A percentile compares a stretch with the other conserved stretches of the same genome.
Conservation (phyloP, 2,797 vertebrate species). For the Sebastes goodei region DNA sequence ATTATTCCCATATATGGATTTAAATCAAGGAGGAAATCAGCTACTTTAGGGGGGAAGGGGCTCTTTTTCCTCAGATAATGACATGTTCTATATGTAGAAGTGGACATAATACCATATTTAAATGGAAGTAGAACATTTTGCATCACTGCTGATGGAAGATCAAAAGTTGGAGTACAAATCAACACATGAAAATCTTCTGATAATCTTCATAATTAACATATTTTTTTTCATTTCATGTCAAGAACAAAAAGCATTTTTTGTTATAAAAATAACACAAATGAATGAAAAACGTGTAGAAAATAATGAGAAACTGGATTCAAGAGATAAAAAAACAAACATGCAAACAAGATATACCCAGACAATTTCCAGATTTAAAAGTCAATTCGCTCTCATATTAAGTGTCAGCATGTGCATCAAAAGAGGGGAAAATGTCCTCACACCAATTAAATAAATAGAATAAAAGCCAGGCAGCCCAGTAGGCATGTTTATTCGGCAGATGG, state of each 20-base stretch:
- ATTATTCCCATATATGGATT: slow-evolving; percentile 15
- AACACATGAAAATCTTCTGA: not conserved
- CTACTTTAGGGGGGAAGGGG: not conserved
- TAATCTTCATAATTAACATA: not conserved
- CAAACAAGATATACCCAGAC: not conserved
- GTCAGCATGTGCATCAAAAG: slow-evolving; percentile 17
- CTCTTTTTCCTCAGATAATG: not conserved
- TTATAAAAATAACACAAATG: not conserved
- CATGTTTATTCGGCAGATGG: slow-evolving; percentile 40
- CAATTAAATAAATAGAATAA: slow-evolving; percentile 26
- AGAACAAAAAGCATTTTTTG: not conserved
- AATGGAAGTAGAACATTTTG: not conserved
- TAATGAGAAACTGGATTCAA: not conserved
- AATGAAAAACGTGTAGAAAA: not conserved
- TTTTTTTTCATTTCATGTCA: not conserved
- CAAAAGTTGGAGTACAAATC: not conserved
- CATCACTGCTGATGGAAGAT: not conserved
- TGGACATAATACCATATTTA: not conserved
- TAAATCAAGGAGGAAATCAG: slow-evolving; percentile 23
- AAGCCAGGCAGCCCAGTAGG: not conserved
- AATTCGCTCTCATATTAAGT: not conserved
- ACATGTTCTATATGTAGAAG: not conserved
- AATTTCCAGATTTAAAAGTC: not conserved
- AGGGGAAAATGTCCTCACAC: not conserved
- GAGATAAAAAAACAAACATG: not conserved